phyloP scores from a whole-genome alignment of 1,140 invertebrate genomes.

The Bombus pyrosoma region DNA sequence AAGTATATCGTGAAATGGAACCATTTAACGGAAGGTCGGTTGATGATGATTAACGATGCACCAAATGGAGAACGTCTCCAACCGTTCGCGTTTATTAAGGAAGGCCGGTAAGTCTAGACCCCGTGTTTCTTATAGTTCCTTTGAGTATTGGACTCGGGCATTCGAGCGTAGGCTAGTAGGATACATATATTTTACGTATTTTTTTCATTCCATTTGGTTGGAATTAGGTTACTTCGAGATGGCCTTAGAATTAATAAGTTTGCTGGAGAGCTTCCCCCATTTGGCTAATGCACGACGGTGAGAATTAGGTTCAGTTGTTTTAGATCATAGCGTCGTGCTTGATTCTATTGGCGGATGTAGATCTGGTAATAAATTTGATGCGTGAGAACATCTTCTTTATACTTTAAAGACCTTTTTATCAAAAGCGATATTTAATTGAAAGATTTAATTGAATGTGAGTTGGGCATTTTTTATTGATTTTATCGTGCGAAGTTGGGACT shows the following conservation, averaged over 20 bases:
- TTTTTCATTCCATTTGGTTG: background rate
- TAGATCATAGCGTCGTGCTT: no score
- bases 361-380: no score
- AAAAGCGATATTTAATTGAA: no score
- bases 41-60: conserved; percentile 60
- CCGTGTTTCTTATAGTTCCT: background rate
- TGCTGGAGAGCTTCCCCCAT: no score
- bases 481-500: no score
- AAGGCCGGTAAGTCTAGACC: background rate
- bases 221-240: background rate
- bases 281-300: no score
- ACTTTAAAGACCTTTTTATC: no score
- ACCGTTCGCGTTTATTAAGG: conserved; percentile 41
- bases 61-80: conserved; percentile 58
- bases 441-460: background rate
- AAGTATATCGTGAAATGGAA: conserved; percentile 55
- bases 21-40: conserved; percentile 43
- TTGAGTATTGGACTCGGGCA: no score
- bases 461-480: no score
- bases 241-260: background rate
- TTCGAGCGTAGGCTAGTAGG: background rate
- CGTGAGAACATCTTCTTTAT: no score
- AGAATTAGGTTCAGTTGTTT: no score
- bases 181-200: background rate
- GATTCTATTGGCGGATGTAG: no score